These are phyloP conservation scores for Pseudomyrmex concolor DNA, from an alignment of 1,140 invertebrate species.

Conservation along the genomic window DNA sequence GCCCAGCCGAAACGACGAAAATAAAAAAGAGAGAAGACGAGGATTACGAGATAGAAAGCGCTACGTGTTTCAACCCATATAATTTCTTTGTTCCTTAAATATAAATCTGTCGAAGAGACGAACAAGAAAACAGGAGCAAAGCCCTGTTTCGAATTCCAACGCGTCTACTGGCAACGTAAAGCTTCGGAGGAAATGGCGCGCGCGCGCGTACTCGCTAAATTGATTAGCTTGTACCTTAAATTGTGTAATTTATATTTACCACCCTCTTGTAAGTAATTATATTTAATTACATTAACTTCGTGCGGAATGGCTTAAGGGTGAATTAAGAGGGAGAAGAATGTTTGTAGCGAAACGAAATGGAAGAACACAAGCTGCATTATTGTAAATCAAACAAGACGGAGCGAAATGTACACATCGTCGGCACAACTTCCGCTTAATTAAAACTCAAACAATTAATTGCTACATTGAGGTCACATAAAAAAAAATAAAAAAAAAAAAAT, in stretches of 20 bases:
- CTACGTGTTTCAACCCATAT: slow-evolving; percentile 11
- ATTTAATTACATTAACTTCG: slow-evolving; percentile 70
- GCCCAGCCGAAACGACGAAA: too few relatives aligned
- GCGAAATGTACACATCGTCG: too few relatives aligned
- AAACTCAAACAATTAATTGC: too few relatives aligned
- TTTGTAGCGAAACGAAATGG: not conserved
- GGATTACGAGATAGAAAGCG: slow-evolving; percentile 1
- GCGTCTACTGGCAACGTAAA: not conserved
- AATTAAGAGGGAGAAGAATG: not conserved
- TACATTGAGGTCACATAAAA: too few relatives aligned
- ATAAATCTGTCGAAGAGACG: slow-evolving; percentile 29
- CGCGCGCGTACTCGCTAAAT: slow-evolving; percentile 53
- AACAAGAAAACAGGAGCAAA: slow-evolving; percentile 24
- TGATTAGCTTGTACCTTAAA: slow-evolving; percentile 68
- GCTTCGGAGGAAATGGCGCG: slow-evolving; percentile 21
- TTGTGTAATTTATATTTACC: slow-evolving; percentile 74
- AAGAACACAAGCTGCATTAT: too few relatives aligned
- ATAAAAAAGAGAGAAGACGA: not conserved
- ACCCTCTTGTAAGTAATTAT: slow-evolving; percentile 61
- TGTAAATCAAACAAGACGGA: too few relatives aligned
- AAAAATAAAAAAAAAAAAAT: not conserved
- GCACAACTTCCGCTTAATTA: too few relatives aligned
- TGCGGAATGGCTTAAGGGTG: slow-evolving; percentile 37
- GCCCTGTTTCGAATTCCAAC: slow-evolving; percentile 41
- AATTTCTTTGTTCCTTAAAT: not conserved